Percentiles rank a stretch among this genome's conserved stretches.
phyloP scores from a whole-genome alignment of 1,140 invertebrate genomes.

The Drepana arcuata region DNA sequence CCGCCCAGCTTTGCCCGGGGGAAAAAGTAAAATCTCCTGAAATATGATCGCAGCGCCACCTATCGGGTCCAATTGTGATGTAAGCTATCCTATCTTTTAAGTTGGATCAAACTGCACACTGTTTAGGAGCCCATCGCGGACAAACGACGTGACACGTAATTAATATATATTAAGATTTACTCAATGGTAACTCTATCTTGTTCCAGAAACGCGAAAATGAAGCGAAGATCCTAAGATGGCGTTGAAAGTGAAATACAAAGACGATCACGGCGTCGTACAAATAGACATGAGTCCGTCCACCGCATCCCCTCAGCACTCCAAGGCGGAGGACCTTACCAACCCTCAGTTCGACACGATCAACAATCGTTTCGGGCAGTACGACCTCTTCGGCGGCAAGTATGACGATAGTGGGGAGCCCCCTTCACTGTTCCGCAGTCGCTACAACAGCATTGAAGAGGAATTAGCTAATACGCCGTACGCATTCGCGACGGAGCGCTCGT shows the following conservation, averaged over 20 bases:
- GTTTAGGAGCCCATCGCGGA: no score
- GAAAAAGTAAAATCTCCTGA: no score
- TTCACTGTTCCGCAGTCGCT: constrained; percentile 61
- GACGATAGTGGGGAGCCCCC: constrained; percentile 15
- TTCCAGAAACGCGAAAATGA: no score
- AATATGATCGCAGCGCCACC: no score
- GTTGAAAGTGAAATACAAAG: constrained; percentile 57
- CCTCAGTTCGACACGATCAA: constrained; percentile 63
- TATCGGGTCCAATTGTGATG: no score
- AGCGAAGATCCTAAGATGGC: constrained; percentile 48
- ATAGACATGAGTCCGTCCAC: constrained; percentile 51
- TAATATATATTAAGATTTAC: no score
- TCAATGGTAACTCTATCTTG: no score
- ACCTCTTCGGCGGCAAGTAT: constrained; percentile 54
- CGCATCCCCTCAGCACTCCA: constrained; percentile 1
- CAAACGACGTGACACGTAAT: no score
- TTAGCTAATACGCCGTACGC: constrained; percentile 69
- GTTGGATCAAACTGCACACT: no score
- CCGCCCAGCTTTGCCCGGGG: no score
- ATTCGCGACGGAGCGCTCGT: constrained; percentile 46
- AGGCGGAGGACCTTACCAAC: constrained; percentile 28
- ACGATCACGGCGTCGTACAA: constrained; percentile 58
- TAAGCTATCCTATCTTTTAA: no score
- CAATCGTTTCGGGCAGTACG: constrained; percentile 51
- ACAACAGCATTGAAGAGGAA: constrained; percentile 67